Percentiles rank a stretch among this genome's conserved stretches.
These are phyloP conservation scores for Lasioglossum albipes DNA, from an alignment of 1,140 invertebrate species.

Conservation along the genomic window DNA sequence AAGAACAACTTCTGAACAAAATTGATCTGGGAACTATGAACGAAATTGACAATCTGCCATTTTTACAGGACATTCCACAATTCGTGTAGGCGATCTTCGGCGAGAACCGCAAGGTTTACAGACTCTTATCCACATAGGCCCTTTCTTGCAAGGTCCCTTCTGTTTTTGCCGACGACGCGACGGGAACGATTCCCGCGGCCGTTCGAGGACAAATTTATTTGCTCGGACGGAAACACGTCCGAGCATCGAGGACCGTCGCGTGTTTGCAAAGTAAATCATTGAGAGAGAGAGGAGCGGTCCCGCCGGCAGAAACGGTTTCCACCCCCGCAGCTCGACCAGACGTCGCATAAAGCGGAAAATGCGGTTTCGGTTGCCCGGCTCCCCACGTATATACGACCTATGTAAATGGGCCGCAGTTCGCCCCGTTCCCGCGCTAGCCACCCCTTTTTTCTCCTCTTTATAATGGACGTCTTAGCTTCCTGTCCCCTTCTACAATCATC, in stretches of 20 bases:
- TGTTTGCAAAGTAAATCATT: conserved; percentile 29
- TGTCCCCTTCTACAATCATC: background rate
- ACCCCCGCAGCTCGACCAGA: background rate
- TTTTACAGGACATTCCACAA: no score
- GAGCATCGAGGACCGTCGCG: background rate
- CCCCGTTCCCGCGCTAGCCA: background rate
- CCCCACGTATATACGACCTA: conserved; percentile 2
- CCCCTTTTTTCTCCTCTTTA: conserved; percentile 5
- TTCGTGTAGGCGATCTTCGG: no score
- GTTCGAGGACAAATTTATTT: conserved; percentile 11
- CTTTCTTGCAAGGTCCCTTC: background rate
- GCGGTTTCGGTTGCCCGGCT: conserved; percentile 9
- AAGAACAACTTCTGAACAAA: no score
- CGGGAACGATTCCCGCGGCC: background rate
- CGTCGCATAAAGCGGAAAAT: conserved; percentile 33
- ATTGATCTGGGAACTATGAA: no score
- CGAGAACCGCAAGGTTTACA: no score
- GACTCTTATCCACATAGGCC: no score
- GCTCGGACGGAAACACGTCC: background rate
- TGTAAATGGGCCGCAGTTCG: conserved; percentile 22
- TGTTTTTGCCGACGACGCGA: background rate
- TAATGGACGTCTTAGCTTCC: conserved; percentile 33
- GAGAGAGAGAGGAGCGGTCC: background rate
- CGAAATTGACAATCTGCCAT: no score
- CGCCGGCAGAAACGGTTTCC: background rate